These are phyloP conservation scores for Saccostrea cuccullata DNA, from an alignment of 1,140 invertebrate species.

Conservation along the genomic window DNA sequence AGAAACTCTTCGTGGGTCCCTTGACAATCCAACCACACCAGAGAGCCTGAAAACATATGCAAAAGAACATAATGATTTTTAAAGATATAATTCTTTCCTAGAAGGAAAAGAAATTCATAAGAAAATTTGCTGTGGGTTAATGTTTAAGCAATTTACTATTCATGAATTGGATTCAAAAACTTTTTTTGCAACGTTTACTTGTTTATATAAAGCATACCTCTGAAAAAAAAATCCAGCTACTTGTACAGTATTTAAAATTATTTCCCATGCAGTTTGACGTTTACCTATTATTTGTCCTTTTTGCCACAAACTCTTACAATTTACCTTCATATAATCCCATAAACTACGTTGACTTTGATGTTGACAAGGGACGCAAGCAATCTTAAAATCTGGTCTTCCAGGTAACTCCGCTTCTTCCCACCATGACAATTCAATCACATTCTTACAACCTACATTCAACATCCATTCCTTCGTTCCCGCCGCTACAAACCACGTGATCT, in stretches of 20 bases:
- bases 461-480: slow-evolving; percentile 76
- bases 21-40: slow-evolving; percentile 80
- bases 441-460: slow-evolving; percentile 72
- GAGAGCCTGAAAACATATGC: slow-evolving; percentile 73
- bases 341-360: slow-evolving; percentile 79
- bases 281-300: not conserved
- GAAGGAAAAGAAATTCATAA: too few species aligned
- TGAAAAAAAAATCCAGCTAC: too few species aligned
- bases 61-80: slow-evolving; percentile 50
- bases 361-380: slow-evolving; percentile 79
- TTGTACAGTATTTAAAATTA: too few species aligned
- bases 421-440: slow-evolving; percentile 79
- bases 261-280: too few species aligned
- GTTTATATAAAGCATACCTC: too few species aligned
- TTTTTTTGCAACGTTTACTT: too few species aligned
- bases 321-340: slow-evolving; percentile 77
- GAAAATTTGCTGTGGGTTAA: too few species aligned
- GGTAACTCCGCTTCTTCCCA: slow-evolving; percentile 76
- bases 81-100: too few species aligned
- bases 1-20: too few species aligned
- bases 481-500: slow-evolving; percentile 79
- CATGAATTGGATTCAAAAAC: too few species aligned
- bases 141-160: too few species aligned
- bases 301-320: too few species aligned
- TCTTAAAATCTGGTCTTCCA: slow-evolving; percentile 67